phyloP scores from a whole-genome alignment of 2,797 vertebrate species.

The Serranus cabrilla region DNA sequence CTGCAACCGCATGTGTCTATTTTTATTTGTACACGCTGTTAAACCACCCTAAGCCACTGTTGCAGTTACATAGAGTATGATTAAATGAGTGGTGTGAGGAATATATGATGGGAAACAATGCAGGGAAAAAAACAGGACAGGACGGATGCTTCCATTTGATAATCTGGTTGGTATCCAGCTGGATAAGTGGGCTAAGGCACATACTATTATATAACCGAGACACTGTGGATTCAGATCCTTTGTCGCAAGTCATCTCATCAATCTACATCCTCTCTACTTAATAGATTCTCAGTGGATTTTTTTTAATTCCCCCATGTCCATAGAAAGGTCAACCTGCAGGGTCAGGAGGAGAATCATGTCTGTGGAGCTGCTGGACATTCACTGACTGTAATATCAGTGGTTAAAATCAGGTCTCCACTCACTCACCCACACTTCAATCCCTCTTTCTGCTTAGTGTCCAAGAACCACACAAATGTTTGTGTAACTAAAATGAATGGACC shows the following conservation, averaged over 20 bases:
- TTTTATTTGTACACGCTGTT: background rate
- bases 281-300: slow-evolving; percentile 16
- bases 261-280: slow-evolving; percentile 32
- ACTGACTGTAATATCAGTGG: background rate
- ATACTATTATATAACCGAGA: slow-evolving; percentile 67
- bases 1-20: background rate
- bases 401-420: background rate
- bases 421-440: background rate
- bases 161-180: slow-evolving; percentile 62
- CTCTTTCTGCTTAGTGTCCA: background rate
- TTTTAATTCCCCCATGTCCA: background rate
- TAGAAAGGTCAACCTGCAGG: background rate
- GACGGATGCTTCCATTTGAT: slow-evolving; percentile 49
- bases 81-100: slow-evolving; percentile 16
- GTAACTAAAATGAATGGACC: background rate
- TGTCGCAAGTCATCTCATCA: slow-evolving; percentile 44
- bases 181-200: slow-evolving; percentile 62
- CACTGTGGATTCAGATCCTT: slow-evolving; percentile 57
- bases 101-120: slow-evolving; percentile 18
- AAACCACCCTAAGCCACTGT: background rate
- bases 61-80: slow-evolving; percentile 2
- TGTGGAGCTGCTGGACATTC: background rate
- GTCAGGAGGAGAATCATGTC: slow-evolving; percentile 16
- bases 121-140: slow-evolving; percentile 36
- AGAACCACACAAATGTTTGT: background rate